Base-by-base conservation (phyloP, 2,113 vertebrate species). In the Alexandromys fortis region DNA sequence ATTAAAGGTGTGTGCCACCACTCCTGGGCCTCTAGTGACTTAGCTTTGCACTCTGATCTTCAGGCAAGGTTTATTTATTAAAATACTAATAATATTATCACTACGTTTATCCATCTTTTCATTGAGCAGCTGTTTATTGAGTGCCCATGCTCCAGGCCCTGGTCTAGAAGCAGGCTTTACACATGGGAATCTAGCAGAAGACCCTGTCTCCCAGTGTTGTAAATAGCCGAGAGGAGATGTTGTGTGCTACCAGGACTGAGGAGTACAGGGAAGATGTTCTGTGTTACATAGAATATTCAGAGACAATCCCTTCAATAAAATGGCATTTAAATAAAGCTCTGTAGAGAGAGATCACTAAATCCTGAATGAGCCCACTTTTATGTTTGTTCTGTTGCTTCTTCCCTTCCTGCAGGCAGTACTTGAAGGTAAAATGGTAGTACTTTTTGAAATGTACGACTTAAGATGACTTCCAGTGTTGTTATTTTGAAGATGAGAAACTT, bases 401-500 rank as follows among this genome's bases (percentile, higher is more conserved):
- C 30, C 55, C 26, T 73, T 22, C 14, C 28, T 89, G 19, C 68
- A 91, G 68, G 72, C 68, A 93, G 55, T 85, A 79, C 78, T 90
- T 78, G 77, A 89, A 83, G 86, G 38, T 86, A 81, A 86, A 75
- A 85, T 65, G 13, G 24, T 88, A 78, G 63, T 73, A 58, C 33
- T 70, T 63, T 73, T 75, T 91, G 91, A 91, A 75, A 75, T 38
- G 4, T 42, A n/a, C 19, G 7, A 19, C 52, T 86, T 79, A 68
- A 79, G 65, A 65, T 21, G 13, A 92, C 17, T 75, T 90, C 33
- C 38, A 70, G 14, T 82, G 49, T 30, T 89, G 10, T 73, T 95
- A 83, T 88, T 94, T 92, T 72, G 70, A 55, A 52, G 47, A 49
- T 93, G 55, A 96, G 67, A 91, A 94, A 90, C 67, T 75, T 83